Conservation (phyloP, 2,888 invertebrate species). For the Biston betularia region DNA sequence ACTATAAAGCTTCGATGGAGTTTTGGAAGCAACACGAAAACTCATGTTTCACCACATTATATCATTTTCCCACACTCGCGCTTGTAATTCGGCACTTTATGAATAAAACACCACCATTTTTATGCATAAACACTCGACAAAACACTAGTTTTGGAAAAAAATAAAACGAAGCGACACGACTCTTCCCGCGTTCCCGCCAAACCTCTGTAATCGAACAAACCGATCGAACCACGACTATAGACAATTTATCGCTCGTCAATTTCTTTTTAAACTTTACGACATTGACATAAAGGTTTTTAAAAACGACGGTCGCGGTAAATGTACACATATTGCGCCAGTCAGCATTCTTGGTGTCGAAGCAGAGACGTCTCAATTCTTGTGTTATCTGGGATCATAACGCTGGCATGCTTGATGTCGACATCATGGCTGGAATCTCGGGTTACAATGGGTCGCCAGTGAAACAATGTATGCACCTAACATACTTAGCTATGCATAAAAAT, state of each 20-base stretch:
- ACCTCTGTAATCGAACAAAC: conserved; percentile 41
- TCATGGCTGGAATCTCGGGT: conserved; percentile 40
- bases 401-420: conserved; percentile 50
- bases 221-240: conserved; percentile 60
- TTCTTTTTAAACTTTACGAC: conserved; percentile 46
- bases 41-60: no score
- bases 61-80: no score
- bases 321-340: conserved; percentile 48
- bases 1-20: no score
- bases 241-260: conserved; percentile 25
- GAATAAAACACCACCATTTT: no score
- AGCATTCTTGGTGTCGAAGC: conserved; percentile 71
- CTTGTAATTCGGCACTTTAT: no score
- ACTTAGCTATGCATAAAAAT: not conserved
- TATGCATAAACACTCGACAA: no score
- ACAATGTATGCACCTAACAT: conserved; percentile 7
- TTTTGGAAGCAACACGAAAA: no score
- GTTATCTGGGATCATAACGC: conserved; percentile 69
- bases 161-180: no score
- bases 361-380: conserved; percentile 76
- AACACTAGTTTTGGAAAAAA: no score
- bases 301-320: conserved; percentile 31
- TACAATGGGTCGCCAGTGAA: conserved; percentile 34
- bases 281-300: conserved; percentile 41
- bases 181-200: no score